Conservation (phyloP, 2,888 invertebrate genomes). For the Lepeophtheirus nordmannii region DNA sequence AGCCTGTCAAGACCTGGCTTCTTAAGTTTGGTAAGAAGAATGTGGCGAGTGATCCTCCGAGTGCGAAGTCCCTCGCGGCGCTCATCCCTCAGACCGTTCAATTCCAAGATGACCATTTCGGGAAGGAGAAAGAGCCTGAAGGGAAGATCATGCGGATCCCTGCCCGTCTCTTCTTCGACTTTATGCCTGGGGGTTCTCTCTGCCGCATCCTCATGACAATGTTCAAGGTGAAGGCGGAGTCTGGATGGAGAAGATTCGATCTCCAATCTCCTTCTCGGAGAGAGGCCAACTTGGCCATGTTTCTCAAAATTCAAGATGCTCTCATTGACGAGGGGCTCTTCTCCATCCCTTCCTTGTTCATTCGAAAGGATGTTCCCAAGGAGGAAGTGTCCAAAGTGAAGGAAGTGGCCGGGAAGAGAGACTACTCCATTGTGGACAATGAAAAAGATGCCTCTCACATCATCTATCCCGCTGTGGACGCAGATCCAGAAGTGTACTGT, state of each 20-base stretch:
- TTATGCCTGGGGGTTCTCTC: constrained; percentile 78
- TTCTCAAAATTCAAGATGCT: constrained; percentile 61
- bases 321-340: constrained; percentile 60
- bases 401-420: constrained; percentile 71
- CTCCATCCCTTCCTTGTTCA: constrained; percentile 60
- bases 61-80: constrained; percentile 72
- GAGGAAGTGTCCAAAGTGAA: constrained; percentile 33
- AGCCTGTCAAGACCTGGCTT: constrained; percentile 15
- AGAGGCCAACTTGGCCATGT: constrained; percentile 84
- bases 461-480: constrained; percentile 67
- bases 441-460: constrained; percentile 85
- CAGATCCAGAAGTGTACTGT: constrained; percentile 32
- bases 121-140: constrained; percentile 59
- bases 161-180: constrained; percentile 75
- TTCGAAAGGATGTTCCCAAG: constrained; percentile 65
- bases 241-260: constrained; percentile 87
- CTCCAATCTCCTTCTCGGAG: constrained; percentile 78
- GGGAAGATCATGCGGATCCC: background rate
- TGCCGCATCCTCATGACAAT: constrained; percentile 85
- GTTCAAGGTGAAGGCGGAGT: constrained; percentile 88
- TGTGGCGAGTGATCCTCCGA: constrained; percentile 81
- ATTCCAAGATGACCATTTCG: constrained; percentile 89
- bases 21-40: constrained; percentile 42
- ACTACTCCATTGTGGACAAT: constrained; percentile 60
- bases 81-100: constrained; percentile 75